phyloP scores from a whole-genome alignment of 2,797 vertebrate genomes.

The Artibeus jamaicensis region DNA sequence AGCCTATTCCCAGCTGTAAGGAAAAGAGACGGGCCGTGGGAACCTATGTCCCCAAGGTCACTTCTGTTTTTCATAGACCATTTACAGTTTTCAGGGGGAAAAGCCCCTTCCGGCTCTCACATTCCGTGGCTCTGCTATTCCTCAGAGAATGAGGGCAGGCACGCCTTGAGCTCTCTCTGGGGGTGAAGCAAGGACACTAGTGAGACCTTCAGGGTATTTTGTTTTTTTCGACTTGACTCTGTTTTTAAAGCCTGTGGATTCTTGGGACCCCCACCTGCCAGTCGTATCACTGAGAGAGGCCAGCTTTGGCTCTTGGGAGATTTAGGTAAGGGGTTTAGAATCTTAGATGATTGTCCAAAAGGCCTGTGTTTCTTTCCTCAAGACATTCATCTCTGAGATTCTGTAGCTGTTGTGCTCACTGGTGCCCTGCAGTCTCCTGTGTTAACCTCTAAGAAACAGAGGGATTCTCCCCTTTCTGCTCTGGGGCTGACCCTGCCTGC shows the following conservation, averaged over 20 bases:
- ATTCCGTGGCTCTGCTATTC: not conserved
- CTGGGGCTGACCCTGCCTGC: not conserved
- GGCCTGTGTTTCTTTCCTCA: not conserved
- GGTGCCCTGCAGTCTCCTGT: not conserved
- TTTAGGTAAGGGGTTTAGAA: not conserved
- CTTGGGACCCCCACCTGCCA: not conserved
- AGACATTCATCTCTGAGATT: not conserved
- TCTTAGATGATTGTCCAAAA: not conserved
- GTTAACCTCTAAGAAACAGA: not conserved
- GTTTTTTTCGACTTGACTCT: not conserved
- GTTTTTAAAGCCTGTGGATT: not conserved
- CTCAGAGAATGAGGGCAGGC: not conserved
- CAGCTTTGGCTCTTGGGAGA: not conserved
- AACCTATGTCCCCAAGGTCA: not conserved
- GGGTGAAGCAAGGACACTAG: not conserved
- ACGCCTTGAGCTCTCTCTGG: not conserved
- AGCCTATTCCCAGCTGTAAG: not conserved
- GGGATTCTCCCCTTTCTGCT: not conserved
- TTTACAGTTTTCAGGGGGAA: not conserved
- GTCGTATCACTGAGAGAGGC: not conserved
- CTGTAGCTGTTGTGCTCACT: not conserved
- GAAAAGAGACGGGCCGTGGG: not conserved
- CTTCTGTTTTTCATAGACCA: not conserved
- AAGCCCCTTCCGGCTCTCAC: not conserved
- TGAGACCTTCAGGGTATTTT: not conserved